These are phyloP conservation scores for Nephrotoma flavescens DNA, from an alignment of 2,888 invertebrate genomes.

Conservation along the genomic window DNA sequence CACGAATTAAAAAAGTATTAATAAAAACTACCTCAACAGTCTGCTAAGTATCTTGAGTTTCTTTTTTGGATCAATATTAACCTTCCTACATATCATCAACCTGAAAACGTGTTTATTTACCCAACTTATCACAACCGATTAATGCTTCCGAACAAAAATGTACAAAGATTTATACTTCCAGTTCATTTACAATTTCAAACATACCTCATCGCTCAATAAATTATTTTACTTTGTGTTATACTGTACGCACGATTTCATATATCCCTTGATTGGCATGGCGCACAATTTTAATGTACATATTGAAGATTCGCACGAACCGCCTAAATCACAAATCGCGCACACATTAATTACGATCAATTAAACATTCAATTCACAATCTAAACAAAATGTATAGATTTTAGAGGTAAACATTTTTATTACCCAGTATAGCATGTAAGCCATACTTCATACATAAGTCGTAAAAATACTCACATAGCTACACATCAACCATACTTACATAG, in stretches of 20 bases:
- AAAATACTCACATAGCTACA: neutral
- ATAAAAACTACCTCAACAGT: too few relatives aligned
- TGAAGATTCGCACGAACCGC: neutral
- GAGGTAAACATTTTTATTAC: neutral
- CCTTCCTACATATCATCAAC: too few relatives aligned
- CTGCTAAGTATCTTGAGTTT: too few relatives aligned
- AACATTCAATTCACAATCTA: neutral
- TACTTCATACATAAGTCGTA: neutral
- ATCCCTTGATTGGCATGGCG: neutral
- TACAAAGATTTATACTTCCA: neutral
- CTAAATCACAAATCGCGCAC: neutral
- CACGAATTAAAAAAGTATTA: too few relatives aligned
- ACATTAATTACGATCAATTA: neutral
- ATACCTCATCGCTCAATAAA: neutral
- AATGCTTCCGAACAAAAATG: neutral
- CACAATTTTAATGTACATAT: neutral
- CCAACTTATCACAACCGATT: too few relatives aligned
- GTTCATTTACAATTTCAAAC: neutral
- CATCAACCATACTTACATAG: neutral
- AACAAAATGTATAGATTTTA: neutral
- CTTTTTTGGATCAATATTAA: too few relatives aligned
- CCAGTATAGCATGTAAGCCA: neutral
- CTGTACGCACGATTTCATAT: neutral
- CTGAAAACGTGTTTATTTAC: too few relatives aligned
- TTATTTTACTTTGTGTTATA: neutral